Evolutionary conservation across 2,797 vertebrate genomes (phyloP).

Genomic region (Masticophis lateralis): DNA sequence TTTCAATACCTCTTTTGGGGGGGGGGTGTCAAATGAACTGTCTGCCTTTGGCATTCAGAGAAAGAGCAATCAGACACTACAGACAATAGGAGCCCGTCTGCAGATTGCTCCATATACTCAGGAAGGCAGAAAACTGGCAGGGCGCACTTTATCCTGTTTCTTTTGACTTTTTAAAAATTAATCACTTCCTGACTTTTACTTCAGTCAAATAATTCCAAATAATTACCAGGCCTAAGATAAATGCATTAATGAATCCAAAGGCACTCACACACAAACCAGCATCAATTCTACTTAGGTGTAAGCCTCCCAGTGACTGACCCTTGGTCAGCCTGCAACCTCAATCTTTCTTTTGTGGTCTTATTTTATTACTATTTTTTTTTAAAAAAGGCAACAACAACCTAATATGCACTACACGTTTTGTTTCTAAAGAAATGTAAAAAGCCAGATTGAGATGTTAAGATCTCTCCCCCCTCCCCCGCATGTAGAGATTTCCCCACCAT

Average conservation of each 20-base stretch:
- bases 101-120: not conserved
- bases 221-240: not conserved
- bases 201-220: not conserved
- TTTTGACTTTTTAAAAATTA: not conserved
- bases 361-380: not conserved
- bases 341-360: not conserved
- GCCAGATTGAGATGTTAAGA: conserved; percentile 51
- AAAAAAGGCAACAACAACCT: not conserved
- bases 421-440: conserved; percentile 1
- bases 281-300: not conserved
- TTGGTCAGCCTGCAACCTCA: not conserved
- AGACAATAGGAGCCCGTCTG: conserved; percentile 25
- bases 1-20: not conserved
- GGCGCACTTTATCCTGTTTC: not conserved
- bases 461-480: conserved; percentile 10
- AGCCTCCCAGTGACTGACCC: not conserved
- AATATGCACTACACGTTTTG: not conserved
- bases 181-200: not conserved
- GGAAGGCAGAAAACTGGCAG: not conserved
- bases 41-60: conserved; percentile 4
- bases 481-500: conserved; percentile 42
- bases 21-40: not conserved
- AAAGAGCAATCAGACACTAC: conserved; percentile 19
- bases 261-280: not conserved
- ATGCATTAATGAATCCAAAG: not conserved